phyloP scores from a whole-genome alignment of 92 coral and sea anemone genomes.

The Pocillopora grandis region DNA sequence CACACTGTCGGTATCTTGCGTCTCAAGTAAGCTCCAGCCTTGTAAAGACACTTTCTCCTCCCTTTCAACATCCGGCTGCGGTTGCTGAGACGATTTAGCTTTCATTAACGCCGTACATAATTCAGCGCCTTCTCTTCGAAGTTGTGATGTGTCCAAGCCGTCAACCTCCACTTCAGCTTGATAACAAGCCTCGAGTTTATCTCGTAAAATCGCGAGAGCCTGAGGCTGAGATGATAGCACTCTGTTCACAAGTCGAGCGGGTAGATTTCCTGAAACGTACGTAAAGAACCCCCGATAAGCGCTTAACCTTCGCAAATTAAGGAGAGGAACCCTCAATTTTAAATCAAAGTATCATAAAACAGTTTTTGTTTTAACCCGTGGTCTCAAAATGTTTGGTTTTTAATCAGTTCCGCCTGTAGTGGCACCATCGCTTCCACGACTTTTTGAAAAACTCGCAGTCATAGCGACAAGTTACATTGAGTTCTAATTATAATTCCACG shows the following conservation, averaged over 20 bases:
- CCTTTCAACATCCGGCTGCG: slow-evolving; percentile 9
- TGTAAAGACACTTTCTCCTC: slow-evolving; percentile 30
- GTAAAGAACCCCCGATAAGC: too few relatives aligned
- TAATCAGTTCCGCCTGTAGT: too few relatives aligned
- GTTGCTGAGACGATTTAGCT: slow-evolving; percentile 38
- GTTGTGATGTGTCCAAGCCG: slow-evolving; percentile 44
- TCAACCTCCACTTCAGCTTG: slow-evolving; percentile 59
- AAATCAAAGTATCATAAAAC: too few relatives aligned
- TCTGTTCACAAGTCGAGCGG: slow-evolving; percentile 84
- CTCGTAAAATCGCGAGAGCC: slow-evolving; percentile 75
- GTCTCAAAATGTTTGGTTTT: too few relatives aligned
- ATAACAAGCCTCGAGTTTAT: slow-evolving; percentile 73
- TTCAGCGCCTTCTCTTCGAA: slow-evolving; percentile 56
- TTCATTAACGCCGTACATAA: slow-evolving; percentile 71
- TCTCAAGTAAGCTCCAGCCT: slow-evolving; percentile 32
- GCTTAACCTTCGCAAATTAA: too few relatives aligned
- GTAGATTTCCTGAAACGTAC: slow-evolving; percentile 73
- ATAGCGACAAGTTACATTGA: too few relatives aligned
- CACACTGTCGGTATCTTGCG: neutral
- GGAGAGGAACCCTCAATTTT: too few relatives aligned
- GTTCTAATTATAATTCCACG: too few relatives aligned
- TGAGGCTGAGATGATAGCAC: slow-evolving; percentile 92
- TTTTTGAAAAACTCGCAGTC: too few relatives aligned
- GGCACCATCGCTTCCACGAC: too few relatives aligned
- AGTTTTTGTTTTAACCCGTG: too few relatives aligned